Percentiles rank a stretch among this genome's conserved stretches.
Evolutionary conservation across 92 coral and sea anemone genomes (phyloP).

Genomic region (Porites rus): DNA sequence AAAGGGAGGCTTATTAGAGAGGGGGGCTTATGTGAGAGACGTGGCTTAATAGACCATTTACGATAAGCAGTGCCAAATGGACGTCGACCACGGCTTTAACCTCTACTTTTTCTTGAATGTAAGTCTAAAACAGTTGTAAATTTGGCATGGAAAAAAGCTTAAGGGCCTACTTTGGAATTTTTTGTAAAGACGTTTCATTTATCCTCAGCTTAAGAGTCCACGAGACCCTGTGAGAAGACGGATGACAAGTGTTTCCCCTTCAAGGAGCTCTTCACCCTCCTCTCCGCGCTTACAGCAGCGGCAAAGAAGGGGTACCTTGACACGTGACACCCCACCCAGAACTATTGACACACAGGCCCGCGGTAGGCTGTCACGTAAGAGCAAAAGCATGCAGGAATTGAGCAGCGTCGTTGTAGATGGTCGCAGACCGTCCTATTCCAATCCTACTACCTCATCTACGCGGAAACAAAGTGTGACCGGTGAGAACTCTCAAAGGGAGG

Average conservation of each 20-base stretch:
- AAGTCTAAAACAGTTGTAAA: too few species aligned
- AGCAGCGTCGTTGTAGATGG: slow-evolving; percentile 27
- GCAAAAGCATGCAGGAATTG: slow-evolving; percentile 91
- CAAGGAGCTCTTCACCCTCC: slow-evolving; percentile 33
- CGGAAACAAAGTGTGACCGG: slow-evolving; percentile 32
- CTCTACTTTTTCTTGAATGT: too few species aligned
- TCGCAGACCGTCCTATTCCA: slow-evolving; percentile 25
- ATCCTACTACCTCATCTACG: slow-evolving; percentile 34
- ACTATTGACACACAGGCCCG: slow-evolving; percentile 58
- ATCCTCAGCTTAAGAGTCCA: slow-evolving; percentile 44
- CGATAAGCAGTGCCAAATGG: too few species aligned
- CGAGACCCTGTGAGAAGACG: slow-evolving; percentile 17
- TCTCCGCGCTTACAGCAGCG: slow-evolving; percentile 40
- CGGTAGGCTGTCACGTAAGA: slow-evolving; percentile 63
- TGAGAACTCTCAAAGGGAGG: slow-evolving; percentile 10
- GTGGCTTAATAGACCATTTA: too few species aligned
- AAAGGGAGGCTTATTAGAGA: too few species aligned
- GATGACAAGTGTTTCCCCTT: slow-evolving; percentile 12
- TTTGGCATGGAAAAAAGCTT: background rate
- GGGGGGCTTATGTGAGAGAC: too few species aligned
- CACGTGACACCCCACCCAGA: slow-evolving; percentile 55
- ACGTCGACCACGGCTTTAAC: too few species aligned
- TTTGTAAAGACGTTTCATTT: background rate
- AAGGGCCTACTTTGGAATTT: background rate
- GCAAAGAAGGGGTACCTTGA: slow-evolving; percentile 40